phyloP scores from a whole-genome alignment of 2,888 invertebrate genomes.

The Drosophila trichaetosa region DNA sequence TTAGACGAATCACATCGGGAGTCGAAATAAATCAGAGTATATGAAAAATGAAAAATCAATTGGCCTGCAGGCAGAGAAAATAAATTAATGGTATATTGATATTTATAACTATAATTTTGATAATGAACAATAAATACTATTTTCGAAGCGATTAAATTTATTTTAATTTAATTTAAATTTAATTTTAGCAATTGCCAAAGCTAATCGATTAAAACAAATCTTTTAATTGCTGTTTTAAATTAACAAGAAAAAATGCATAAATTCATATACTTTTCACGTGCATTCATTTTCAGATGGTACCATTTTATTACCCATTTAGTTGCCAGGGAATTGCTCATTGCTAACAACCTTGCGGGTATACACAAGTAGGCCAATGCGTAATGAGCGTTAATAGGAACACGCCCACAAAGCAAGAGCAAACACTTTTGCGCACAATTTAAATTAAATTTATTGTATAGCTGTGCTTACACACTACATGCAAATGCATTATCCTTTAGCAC shows the following conservation, averaged over 20 bases:
- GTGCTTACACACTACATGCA: constrained; percentile 49
- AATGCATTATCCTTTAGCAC: constrained; percentile 55
- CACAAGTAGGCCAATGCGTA: constrained; percentile 35
- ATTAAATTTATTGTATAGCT: constrained; percentile 72
- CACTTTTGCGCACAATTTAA: constrained; percentile 56
- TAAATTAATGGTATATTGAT: neutral
- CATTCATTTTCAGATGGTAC: neutral
- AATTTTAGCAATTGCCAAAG: neutral
- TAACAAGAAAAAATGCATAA: neutral
- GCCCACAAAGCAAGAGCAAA: constrained; percentile 25
- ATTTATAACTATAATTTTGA: neutral
- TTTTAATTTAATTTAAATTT: neutral
- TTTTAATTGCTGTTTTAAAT: no score
- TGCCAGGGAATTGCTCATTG: constrained; percentile 2
- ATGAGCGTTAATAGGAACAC: constrained; percentile 63
- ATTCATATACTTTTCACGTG: neutral
- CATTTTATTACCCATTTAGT: neutral
- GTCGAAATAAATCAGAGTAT: neutral
- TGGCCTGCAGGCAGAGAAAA: neutral
- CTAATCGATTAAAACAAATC: neutral
- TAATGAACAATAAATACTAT: neutral
- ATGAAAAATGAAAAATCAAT: neutral
- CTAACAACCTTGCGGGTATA: constrained; percentile 31
- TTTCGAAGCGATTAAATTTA: neutral
- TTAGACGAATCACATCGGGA: neutral